Conservation (phyloP, 2,888 invertebrate genomes). For the Carterocephalus palaemon region DNA sequence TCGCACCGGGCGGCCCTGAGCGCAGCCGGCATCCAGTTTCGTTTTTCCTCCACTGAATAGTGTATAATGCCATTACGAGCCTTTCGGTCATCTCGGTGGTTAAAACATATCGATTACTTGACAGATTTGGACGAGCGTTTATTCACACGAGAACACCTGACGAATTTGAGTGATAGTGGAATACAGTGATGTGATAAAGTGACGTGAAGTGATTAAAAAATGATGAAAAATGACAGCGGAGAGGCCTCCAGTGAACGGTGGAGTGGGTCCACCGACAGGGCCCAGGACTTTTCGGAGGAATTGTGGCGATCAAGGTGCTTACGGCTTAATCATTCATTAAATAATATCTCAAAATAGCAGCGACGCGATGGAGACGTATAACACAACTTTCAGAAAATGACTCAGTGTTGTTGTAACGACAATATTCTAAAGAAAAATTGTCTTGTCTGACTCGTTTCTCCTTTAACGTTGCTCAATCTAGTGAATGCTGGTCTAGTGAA, state of each 20-base stretch:
- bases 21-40: slow-evolving; percentile 55
- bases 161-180: slow-evolving; percentile 6
- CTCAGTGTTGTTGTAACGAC: slow-evolving; percentile 32
- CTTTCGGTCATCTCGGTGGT: slow-evolving; percentile 32
- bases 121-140: slow-evolving; percentile 17
- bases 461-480: slow-evolving; percentile 3
- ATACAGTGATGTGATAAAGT: slow-evolving; percentile 23
- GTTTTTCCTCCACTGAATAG: slow-evolving; percentile 39
- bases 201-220: slow-evolving; percentile 42
- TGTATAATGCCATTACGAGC: slow-evolving; percentile 30
- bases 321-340: slow-evolving; percentile 32
- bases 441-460: slow-evolving; percentile 14
- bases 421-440: slow-evolving; percentile 13
- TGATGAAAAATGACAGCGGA: slow-evolving; percentile 73
- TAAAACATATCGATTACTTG: slow-evolving; percentile 6
- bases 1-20: slow-evolving; percentile 73
- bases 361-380: slow-evolving; percentile 32
- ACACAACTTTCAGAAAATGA: slow-evolving; percentile 31
- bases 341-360: slow-evolving; percentile 27
- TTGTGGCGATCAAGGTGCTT: slow-evolving; percentile 79
- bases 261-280: slow-evolving; percentile 64
- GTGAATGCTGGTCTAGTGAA: not conserved
- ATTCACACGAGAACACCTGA: not conserved
- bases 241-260: slow-evolving; percentile 64
- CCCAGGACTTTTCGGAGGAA: slow-evolving; percentile 76